phyloP scores from a whole-genome alignment of 2,113 vertebrate genomes.

The Hippocampus mohnikei region DNA sequence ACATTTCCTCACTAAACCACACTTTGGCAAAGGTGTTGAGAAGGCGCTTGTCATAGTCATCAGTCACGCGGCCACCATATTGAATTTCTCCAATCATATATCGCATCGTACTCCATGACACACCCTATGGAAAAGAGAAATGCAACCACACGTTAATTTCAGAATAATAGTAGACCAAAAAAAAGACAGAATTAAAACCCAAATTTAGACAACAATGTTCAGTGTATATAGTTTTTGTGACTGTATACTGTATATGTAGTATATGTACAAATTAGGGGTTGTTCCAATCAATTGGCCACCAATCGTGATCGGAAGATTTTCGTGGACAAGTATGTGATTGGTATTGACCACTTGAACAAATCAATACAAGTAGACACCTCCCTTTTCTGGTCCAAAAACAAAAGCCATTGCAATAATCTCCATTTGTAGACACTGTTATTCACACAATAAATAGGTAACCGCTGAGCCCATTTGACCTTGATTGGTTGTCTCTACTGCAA shows the following conservation, averaged over 20 bases:
- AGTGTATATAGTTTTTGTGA: too few species aligned
- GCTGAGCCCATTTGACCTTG: not conserved
- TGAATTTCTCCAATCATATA: constrained; percentile 99
- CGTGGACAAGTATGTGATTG: too few species aligned
- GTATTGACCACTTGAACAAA: not conserved
- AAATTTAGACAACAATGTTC: too few species aligned
- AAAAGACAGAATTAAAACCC: not conserved
- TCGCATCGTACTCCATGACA: constrained; percentile 87
- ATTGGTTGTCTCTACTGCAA: not conserved
- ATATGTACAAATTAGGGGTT: too few species aligned
- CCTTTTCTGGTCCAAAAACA: not conserved
- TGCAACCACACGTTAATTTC: not conserved
- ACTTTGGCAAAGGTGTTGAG: constrained; percentile 89
- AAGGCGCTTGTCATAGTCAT: constrained; percentile 91
- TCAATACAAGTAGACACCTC: not conserved
- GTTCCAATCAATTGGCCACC: too few species aligned
- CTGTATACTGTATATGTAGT: too few species aligned
- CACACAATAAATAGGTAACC: too few species aligned
- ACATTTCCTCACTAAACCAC: constrained; percentile 92
- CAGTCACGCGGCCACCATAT: constrained; percentile 94
- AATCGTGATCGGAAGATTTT: too few species aligned
- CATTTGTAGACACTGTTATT: not conserved
- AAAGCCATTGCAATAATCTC: not conserved
- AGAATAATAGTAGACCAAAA: not conserved
- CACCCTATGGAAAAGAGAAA: constrained; percentile 68